phyloP scores from a whole-genome alignment of 2,888 invertebrate genomes.

The Capitulum mitella region DNA sequence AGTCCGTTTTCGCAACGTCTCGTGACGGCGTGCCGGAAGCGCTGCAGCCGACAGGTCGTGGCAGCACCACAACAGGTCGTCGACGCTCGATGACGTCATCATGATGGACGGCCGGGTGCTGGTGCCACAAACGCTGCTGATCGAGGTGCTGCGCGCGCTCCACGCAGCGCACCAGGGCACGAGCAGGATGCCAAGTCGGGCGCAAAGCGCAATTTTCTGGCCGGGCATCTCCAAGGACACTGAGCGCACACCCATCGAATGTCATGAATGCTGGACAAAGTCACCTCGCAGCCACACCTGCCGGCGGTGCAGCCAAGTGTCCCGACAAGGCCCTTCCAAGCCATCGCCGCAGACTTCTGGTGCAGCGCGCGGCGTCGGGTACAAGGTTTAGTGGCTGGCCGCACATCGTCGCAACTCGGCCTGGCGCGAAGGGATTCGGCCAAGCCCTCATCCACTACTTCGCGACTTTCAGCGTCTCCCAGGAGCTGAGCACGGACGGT shows the following conservation, averaged over 20 bases:
- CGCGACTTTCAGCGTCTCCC: constrained; percentile 25
- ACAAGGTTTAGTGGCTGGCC: constrained; percentile 24
- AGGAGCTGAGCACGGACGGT: constrained; percentile 27
- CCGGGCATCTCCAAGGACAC: constrained; percentile 25
- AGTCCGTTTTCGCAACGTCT: constrained; percentile 25
- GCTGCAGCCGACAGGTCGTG: constrained; percentile 27
- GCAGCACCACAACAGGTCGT: constrained; percentile 25
- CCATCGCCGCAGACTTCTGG: constrained; percentile 25
- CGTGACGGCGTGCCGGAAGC: constrained; percentile 25
- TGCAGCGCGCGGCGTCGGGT: constrained; percentile 23
- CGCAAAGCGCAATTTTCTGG: constrained; percentile 18
- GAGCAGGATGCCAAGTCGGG: not conserved
- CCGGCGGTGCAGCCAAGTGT: constrained; percentile 18
- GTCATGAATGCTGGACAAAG: constrained; percentile 25
- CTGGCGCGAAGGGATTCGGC: constrained; percentile 23
- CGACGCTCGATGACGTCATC: constrained; percentile 25
- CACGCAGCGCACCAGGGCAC: too few relatives aligned
- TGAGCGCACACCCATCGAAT: not conserved
- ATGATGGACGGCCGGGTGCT: constrained; percentile 27
- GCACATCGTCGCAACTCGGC: constrained; percentile 23
- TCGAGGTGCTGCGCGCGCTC: constrained; percentile 24
- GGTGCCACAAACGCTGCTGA: constrained; percentile 22
- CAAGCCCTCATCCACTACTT: constrained; percentile 23
- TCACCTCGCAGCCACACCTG: constrained; percentile 27
- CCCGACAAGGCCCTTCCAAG: constrained; percentile 26